Evolutionary conservation across 2,797 vertebrate species (phyloP).

Genomic region (Ataeniobius toweri): DNA sequence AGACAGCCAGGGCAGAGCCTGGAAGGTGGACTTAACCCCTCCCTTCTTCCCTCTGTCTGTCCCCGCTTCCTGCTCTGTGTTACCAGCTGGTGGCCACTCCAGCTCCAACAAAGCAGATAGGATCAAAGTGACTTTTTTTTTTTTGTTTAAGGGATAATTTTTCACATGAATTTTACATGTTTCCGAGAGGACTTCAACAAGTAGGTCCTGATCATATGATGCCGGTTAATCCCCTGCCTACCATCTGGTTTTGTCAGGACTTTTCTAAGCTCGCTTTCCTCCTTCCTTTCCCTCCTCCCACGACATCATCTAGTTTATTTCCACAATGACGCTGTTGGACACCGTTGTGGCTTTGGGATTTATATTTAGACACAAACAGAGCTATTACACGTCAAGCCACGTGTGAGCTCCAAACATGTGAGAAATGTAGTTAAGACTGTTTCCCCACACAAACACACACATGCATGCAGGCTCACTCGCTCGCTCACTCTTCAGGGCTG

Average conservation of each 20-base stretch:
- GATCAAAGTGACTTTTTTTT: conserved; percentile 79
- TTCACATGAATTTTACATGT: conserved; percentile 77
- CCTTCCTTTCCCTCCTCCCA: conserved; percentile 47
- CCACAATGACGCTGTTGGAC: conserved; percentile 58
- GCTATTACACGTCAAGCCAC: conserved; percentile 63
- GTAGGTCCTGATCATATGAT: conserved; percentile 72
- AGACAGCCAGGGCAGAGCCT: conserved; percentile 56
- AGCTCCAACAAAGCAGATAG: conserved; percentile 65
- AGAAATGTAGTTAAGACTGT: conserved; percentile 62
- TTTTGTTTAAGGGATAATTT: conserved; percentile 74
- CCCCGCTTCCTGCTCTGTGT: conserved; percentile 41
- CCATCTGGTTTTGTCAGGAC: conserved; percentile 74
- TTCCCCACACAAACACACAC: conserved; percentile 15
- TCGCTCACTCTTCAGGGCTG: conserved; percentile 15
- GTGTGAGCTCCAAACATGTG: conserved; percentile 74
- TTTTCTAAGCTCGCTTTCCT: conserved; percentile 17
- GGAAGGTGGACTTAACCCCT: conserved; percentile 57
- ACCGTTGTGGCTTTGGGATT: conserved; percentile 59
- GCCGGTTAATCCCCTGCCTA: conserved; percentile 71
- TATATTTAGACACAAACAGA: conserved; percentile 76
- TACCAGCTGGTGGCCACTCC: conserved; percentile 73
- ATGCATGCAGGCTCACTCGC: conserved; percentile 19
- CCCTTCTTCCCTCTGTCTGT: conserved; percentile 7
- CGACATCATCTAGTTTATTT: conserved; percentile 69
- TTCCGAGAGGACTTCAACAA: conserved; percentile 58